These are phyloP conservation scores for Eutrigla gurnardus DNA, from an alignment of 2,797 vertebrate species.

Conservation along the genomic window DNA sequence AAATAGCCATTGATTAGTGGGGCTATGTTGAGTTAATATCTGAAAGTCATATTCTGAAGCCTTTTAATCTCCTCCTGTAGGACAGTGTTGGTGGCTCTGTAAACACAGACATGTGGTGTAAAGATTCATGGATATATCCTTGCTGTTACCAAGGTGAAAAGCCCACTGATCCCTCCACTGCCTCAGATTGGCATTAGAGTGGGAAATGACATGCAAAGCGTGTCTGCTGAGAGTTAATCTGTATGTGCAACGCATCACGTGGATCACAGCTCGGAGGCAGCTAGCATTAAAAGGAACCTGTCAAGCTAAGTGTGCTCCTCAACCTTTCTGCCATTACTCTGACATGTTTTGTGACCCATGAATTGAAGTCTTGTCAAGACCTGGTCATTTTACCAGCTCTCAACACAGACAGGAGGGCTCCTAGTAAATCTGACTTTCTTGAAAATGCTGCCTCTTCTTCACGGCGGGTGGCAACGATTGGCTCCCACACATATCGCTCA, in stretches of 20 bases:
- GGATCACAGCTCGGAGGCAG: constrained; percentile 76
- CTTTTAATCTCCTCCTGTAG: constrained; percentile 44
- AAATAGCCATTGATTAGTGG: constrained; percentile 78
- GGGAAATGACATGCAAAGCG: constrained; percentile 77
- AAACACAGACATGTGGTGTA: background rate
- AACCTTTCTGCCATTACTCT: constrained; percentile 79
- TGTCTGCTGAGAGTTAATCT: constrained; percentile 72
- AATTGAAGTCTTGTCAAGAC: constrained; percentile 85
- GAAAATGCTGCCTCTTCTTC: constrained; percentile 56
- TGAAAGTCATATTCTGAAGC: constrained; percentile 50
- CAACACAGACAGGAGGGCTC: constrained; percentile 58
- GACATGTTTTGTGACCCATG: constrained; percentile 85
- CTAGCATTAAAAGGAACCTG: constrained; percentile 82
- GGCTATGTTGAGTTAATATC: constrained; percentile 48
- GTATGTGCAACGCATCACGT: constrained; percentile 75
- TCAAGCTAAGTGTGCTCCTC: constrained; percentile 80
- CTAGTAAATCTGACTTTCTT: constrained; percentile 68
- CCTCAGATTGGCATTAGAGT: constrained; percentile 63
- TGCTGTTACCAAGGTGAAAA: constrained; percentile 30
- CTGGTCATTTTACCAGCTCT: constrained; percentile 80
- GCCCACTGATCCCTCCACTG: constrained; percentile 41
- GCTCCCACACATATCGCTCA: constrained; percentile 60
- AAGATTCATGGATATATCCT: constrained; percentile 14
- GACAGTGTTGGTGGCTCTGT: constrained; percentile 6
- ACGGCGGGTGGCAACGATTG: constrained; percentile 76